Percentiles rank a stretch among this genome's conserved stretches.
Evolutionary conservation across 2,797 vertebrate genomes (phyloP).

Genomic region (Apogon talboti): DNA sequence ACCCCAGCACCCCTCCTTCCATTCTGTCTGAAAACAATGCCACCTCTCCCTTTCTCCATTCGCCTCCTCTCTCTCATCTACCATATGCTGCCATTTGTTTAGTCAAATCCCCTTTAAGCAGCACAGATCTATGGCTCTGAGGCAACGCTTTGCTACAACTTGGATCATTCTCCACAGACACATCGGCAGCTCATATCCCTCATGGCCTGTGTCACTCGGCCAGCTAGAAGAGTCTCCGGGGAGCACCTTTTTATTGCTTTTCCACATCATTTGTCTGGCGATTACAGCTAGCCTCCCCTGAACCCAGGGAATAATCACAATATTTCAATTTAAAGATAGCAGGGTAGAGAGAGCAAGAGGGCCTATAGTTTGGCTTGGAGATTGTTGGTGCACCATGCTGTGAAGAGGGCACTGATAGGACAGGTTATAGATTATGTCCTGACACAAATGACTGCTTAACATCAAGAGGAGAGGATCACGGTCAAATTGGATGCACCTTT

Average conservation of each 20-base stretch:
- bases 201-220: slow-evolving; percentile 73
- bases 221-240: slow-evolving; percentile 75
- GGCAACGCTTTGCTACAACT: slow-evolving; percentile 59
- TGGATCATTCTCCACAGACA: slow-evolving; percentile 63
- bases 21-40: slow-evolving; percentile 82
- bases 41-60: slow-evolving; percentile 72
- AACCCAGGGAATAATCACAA: slow-evolving; percentile 77
- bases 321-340: slow-evolving; percentile 79
- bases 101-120: slow-evolving; percentile 84
- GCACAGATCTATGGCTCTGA: slow-evolving; percentile 74
- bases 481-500: slow-evolving; percentile 10
- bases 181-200: slow-evolving; percentile 67
- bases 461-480: slow-evolving; percentile 20
- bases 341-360: slow-evolving; percentile 27
- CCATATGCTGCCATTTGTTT: slow-evolving; percentile 90
- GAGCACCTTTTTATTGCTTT: slow-evolving; percentile 80
- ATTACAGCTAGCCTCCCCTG: slow-evolving; percentile 72
- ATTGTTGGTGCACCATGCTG: slow-evolving; percentile 58
- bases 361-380: slow-evolving; percentile 51
- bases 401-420: slow-evolving; percentile 52
- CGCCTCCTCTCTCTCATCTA: slow-evolving; percentile 80
- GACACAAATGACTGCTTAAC: slow-evolving; percentile 54
- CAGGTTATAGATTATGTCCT: slow-evolving; percentile 49
- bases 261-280: slow-evolving; percentile 81
- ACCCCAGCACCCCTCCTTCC: slow-evolving; percentile 47